Conservation (phyloP, 1,140 invertebrate species). For the Brachystomella parvula region DNA sequence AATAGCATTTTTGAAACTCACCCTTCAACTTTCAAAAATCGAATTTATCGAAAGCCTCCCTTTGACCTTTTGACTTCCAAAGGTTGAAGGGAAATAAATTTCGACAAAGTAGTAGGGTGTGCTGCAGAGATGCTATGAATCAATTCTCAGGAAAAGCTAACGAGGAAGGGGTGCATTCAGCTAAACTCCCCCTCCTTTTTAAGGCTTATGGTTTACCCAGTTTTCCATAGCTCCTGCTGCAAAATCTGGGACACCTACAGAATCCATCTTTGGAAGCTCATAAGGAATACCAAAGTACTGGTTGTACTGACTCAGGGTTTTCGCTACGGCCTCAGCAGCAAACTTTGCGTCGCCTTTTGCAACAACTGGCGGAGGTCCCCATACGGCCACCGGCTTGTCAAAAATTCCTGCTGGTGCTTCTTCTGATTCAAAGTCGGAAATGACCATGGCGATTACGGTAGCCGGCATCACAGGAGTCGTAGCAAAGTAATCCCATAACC, state of each 20-base stretch:
- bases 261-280: slow-evolving; percentile 48
- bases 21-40: too few species aligned
- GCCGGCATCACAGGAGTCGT: slow-evolving; percentile 21
- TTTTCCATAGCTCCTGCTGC: slow-evolving; percentile 44
- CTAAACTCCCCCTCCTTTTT: too few species aligned
- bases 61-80: too few species aligned
- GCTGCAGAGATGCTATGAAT: background rate
- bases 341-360: slow-evolving; percentile 39
- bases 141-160: too few species aligned
- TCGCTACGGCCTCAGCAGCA: slow-evolving; percentile 46
- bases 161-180: too few species aligned
- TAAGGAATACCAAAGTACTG: slow-evolving; percentile 50
- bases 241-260: slow-evolving; percentile 54
- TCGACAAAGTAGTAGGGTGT: background rate
- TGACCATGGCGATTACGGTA: slow-evolving; percentile 27
- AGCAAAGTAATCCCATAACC: slow-evolving; percentile 24
- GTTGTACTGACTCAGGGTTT: slow-evolving; percentile 48
- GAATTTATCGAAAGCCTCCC: background rate
- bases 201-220: too few species aligned
- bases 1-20: too few species aligned
- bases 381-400: slow-evolving; percentile 10
- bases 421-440: slow-evolving; percentile 21
- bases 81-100: too few species aligned
- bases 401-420: slow-evolving; percentile 8
- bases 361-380: slow-evolving; percentile 22